phyloP scores from a whole-genome alignment of 2,888 invertebrate species.

The Limenitis arthemis region DNA sequence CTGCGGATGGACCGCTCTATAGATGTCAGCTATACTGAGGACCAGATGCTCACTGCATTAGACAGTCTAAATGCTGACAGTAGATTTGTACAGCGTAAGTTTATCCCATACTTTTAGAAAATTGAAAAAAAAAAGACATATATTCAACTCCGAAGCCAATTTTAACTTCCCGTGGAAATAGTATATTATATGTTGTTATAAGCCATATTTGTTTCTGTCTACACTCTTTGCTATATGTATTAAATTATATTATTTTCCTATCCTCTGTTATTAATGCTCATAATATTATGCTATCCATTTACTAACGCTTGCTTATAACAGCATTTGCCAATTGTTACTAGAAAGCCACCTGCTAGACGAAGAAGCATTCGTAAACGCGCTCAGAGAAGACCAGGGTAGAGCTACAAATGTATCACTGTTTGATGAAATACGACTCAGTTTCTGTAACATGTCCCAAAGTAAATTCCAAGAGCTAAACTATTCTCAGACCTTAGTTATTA shows the following conservation, averaged over 20 bases:
- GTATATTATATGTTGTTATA: too few relatives aligned
- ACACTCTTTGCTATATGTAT: too few relatives aligned
- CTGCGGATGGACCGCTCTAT: conserved; percentile 51
- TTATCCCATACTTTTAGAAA: background rate
- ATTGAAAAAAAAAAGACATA: too few relatives aligned
- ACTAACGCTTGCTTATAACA: conserved; percentile 9
- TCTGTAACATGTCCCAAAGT: conserved; percentile 42
- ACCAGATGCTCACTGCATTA: conserved; percentile 55
- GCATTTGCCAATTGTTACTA: conserved; percentile 22
- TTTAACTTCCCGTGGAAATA: too few relatives aligned
- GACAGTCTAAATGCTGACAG: conserved; percentile 53
- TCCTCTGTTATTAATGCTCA: too few relatives aligned
- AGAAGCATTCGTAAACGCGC: conserved; percentile 49
- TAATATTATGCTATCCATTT: conserved; percentile 7
- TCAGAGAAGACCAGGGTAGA: conserved; percentile 53
- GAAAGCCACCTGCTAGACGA: conserved; percentile 55
- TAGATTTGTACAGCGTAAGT: conserved; percentile 46
- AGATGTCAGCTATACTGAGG: conserved; percentile 61
- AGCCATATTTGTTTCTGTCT: too few relatives aligned
- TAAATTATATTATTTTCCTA: too few relatives aligned
- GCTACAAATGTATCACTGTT: conserved; percentile 55
- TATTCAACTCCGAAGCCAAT: too few relatives aligned
- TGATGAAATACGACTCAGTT: conserved; percentile 58
- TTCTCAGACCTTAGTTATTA: conserved; percentile 27
- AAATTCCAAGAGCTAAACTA: conserved; percentile 32